Evolutionary conservation across 2,888 invertebrate species (phyloP).

Genomic region (Habroteleia sp.): DNA sequence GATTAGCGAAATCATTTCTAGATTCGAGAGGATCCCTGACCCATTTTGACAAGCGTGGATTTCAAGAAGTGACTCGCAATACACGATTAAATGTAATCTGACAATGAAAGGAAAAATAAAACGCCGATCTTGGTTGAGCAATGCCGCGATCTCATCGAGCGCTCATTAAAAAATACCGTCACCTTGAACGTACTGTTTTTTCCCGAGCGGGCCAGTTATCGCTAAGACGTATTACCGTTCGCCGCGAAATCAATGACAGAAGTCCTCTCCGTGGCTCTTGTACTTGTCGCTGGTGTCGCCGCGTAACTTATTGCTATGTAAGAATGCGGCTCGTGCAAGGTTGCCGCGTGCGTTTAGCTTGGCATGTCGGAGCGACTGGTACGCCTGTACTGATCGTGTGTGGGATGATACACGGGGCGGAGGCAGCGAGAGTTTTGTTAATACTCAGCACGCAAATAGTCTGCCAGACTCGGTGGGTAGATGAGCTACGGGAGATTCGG

Average conservation of each 20-base stretch:
- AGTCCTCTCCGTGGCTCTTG: constrained; percentile 49
- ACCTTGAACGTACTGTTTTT: constrained; percentile 46
- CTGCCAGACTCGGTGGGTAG: constrained; percentile 61
- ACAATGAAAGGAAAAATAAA: constrained; percentile 32
- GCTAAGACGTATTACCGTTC: constrained; percentile 59
- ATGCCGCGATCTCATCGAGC: constrained; percentile 26
- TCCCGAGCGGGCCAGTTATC: constrained; percentile 43
- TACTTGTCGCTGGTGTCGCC: constrained; percentile 48
- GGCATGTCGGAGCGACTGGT: constrained; percentile 48
- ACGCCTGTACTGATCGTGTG: constrained; percentile 61
- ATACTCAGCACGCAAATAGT: constrained; percentile 65
- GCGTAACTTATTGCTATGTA: constrained; percentile 61
- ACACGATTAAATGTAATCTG: constrained; percentile 46
- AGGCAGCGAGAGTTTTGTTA: constrained; percentile 62
- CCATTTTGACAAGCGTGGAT: constrained; percentile 30
- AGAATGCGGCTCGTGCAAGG: constrained; percentile 60
- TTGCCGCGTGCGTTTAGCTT: constrained; percentile 34
- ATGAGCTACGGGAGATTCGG: constrained; percentile 61
- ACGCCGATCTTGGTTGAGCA: constrained; percentile 40
- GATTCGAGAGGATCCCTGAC: constrained; percentile 38
- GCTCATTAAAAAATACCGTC: constrained; percentile 52
- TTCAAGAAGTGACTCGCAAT: constrained; percentile 12
- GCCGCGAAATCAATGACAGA: constrained; percentile 63
- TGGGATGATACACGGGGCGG: constrained; percentile 63
- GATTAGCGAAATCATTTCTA: constrained; percentile 36